Evolutionary conservation across 2,888 invertebrate genomes (phyloP), one percentile per base, ranked within the genome.

Genomic region (Agrochola lychnidis): DNA sequence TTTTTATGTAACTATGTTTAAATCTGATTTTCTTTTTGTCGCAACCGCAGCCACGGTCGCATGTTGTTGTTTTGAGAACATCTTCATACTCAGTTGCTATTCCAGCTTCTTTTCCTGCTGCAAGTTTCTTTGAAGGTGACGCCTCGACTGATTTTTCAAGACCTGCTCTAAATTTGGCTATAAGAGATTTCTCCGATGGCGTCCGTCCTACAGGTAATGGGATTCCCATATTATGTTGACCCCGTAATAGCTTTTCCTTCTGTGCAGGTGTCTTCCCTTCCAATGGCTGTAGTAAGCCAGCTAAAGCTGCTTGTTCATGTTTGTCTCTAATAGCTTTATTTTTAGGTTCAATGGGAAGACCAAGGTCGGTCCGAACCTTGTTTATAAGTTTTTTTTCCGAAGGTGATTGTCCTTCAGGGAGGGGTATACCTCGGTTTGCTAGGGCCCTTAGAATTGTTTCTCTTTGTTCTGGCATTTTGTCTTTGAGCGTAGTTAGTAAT

Each of bases 1-100:
- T 95, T 89, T 94, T 94, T 0, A 95, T 91, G 53, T 94, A 95
- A 83, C 95, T 95, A 59, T 95, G 94, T 84, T 94, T 95, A 84
- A 95, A 95, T 89, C 91, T 89, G 51, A 95, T 94, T 92, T 94
- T 95, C 80, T 95, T 95, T 86, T 92, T 94, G 73, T 94, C 94
- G 83, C 95, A 94, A 14, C 94, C 95, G 83, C 95, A 94, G n/a
- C 88, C 94, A 69, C 92, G 89, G 66, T 95, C 95, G 83, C 95
- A 95, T 30, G 89, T 94, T 22, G 93, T 93, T 6, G 92, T 91
- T 92, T 94, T 95, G 1, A 88, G 64, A 22, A 94, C 83, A 61
- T 94, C 93, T 89, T 94, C 82, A 64, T 88, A 89, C 72, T 93
- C 68, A 57, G n/a, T 59, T 57, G 16, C 57, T 56, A 68, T 56